Percentiles rank a stretch among this genome's conserved stretches.
These are phyloP conservation scores for Riparia riparia DNA, from an alignment of 2,113 vertebrate species.

Conservation along the genomic window DNA sequence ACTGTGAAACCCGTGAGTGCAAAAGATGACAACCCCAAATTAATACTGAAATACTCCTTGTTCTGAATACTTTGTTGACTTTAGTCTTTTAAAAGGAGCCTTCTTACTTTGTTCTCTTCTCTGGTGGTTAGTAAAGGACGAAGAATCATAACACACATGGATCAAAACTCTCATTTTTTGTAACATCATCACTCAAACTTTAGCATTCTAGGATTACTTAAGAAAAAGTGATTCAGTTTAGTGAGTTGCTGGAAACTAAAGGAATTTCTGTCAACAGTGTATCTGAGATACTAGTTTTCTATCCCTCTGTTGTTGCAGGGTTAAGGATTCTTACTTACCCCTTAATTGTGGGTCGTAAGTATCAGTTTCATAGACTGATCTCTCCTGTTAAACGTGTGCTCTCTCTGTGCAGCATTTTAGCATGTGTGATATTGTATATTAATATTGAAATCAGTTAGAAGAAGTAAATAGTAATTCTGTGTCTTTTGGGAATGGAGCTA, in stretches of 20 bases:
- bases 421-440: not conserved
- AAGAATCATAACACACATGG: not conserved
- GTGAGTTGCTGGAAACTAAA: not conserved
- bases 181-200: not conserved
- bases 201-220: not conserved
- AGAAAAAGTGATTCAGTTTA: not conserved
- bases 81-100: not conserved
- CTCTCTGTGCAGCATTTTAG: not conserved
- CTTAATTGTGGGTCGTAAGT: not conserved
- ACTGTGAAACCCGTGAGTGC: not conserved
- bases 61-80: not conserved
- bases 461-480: not conserved
- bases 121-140: not conserved
- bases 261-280: not conserved
- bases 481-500: not conserved
- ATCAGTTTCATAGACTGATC: not conserved
- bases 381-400: not conserved
- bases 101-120: not conserved
- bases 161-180: not conserved
- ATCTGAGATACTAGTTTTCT: not conserved
- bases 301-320: rapidly evolving
- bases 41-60: not conserved
- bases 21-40: not conserved
- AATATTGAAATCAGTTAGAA: not conserved
- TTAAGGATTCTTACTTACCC: not conserved